These are phyloP conservation scores for Xanthostigma xanthostigma DNA, from an alignment of 2,888 invertebrate species.

Conservation along the genomic window DNA sequence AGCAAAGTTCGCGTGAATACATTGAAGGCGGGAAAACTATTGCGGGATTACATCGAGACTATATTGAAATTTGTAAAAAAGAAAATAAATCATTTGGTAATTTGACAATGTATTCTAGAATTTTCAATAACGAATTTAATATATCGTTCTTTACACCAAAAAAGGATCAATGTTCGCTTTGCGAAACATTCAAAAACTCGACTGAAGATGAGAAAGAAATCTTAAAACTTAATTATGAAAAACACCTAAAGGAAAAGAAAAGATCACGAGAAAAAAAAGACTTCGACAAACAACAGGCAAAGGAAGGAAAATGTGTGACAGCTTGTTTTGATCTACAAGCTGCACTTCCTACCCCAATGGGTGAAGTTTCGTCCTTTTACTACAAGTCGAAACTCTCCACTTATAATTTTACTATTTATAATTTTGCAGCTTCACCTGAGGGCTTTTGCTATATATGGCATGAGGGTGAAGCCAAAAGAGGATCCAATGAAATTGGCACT, in stretches of 20 bases:
- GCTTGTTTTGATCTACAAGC: constrained; percentile 16
- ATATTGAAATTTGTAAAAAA: constrained; percentile 9
- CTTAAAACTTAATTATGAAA: constrained; percentile 10
- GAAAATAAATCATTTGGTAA: no score
- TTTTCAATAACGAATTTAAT: constrained; percentile 17
- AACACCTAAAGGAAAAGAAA: constrained; percentile 14
- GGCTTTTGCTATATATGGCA: constrained; percentile 15
- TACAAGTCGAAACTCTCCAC: constrained; percentile 13
- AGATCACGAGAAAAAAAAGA: constrained; percentile 14
- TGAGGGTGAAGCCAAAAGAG: no score
- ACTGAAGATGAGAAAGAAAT: constrained; percentile 8
- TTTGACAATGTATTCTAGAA: no score
- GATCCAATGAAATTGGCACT: no score
- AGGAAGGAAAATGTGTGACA: constrained; percentile 9
- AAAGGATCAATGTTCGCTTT: constrained; percentile 13
- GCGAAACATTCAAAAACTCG: constrained; percentile 9
- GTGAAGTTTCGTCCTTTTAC: constrained; percentile 14
- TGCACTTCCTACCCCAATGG: constrained; percentile 15
- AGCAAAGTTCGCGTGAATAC: constrained; percentile 13
- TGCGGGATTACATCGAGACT: constrained; percentile 15
- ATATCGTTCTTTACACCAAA: constrained; percentile 16
- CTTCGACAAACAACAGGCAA: constrained; percentile 11
- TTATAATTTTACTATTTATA: constrained; percentile 16
- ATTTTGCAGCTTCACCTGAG: constrained; percentile 8
- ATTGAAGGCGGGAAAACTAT: constrained; percentile 16